These are phyloP conservation scores for Drosophila tsacasi DNA, from an alignment of 1,140 invertebrate species.

Conservation along the genomic window DNA sequence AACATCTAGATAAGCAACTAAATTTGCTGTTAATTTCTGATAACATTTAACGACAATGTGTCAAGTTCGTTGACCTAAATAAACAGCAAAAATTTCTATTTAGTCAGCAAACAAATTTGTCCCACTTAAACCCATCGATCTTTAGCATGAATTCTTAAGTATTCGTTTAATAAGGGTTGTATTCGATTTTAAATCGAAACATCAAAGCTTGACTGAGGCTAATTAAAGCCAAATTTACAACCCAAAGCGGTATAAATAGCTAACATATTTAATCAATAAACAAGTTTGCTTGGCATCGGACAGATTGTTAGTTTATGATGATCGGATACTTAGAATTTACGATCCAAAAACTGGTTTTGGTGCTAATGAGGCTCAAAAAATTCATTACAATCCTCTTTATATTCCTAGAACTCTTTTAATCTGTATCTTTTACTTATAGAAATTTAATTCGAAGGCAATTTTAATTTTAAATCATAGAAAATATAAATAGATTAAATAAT, in stretches of 20 bases:
- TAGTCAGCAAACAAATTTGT: neutral
- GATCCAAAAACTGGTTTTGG: neutral
- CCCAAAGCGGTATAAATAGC: neutral
- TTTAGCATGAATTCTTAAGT: neutral
- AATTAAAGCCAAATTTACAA: neutral
- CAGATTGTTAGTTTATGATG: neutral
- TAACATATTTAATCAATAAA: slow-evolving; percentile 6
- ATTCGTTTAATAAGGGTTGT: neutral
- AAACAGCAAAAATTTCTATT: neutral
- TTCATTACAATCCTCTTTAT: neutral
- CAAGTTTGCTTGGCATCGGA: neutral
- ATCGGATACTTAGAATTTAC: neutral
- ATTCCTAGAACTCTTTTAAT: neutral
- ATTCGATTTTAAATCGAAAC: neutral
- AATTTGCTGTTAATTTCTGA: neutral
- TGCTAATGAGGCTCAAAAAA: neutral
- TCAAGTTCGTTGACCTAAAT: slow-evolving; percentile 3
- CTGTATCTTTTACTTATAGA: neutral
- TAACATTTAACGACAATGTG: neutral
- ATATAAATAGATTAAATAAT: neutral
- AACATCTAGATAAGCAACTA: no score
- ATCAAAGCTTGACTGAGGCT: accelerated
- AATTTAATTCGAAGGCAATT: neutral
- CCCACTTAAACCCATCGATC: neutral
- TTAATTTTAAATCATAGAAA: neutral